Evolutionary conservation across 2,888 invertebrate species (phyloP).

Genomic region (Ormyrus thymus): DNA sequence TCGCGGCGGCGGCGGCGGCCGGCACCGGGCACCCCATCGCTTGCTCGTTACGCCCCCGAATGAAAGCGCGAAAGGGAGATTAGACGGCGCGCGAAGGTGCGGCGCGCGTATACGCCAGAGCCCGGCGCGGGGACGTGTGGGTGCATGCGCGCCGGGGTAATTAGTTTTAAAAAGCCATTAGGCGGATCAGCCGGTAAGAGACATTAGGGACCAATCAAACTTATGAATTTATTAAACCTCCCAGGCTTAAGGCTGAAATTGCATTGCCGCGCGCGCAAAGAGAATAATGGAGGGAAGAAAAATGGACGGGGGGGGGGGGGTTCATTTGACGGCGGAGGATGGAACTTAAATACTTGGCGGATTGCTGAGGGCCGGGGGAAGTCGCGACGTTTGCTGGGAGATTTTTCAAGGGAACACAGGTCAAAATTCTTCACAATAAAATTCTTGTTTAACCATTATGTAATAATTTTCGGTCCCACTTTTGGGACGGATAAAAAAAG

Average conservation of each 20-base stretch:
- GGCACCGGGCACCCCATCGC: neutral
- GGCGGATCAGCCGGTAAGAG: constrained; percentile 30
- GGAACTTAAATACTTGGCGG: too few relatives aligned
- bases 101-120: constrained; percentile 2
- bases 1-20: neutral
- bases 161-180: constrained; percentile 52
- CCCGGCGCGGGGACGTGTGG: neutral
- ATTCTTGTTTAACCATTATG: too few relatives aligned
- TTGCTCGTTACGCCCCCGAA: constrained; percentile 11
- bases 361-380: too few relatives aligned
- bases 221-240: constrained; percentile 49
- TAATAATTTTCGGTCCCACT: too few relatives aligned
- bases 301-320: too few relatives aligned
- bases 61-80: constrained; percentile 32
- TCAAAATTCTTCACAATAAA: too few relatives aligned
- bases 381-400: too few relatives aligned
- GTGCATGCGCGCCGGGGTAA: constrained; percentile 10
- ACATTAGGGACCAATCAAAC: constrained; percentile 43
- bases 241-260: neutral
- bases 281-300: too few relatives aligned
- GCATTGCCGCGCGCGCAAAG: too few relatives aligned
- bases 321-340: too few relatives aligned
- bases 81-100: constrained; percentile 29
- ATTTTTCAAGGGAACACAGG: too few relatives aligned
- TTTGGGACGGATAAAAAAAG: too few relatives aligned